Evolutionary conservation across 2,797 vertebrate genomes (phyloP).

Genomic region (Margarornis squamiger): DNA sequence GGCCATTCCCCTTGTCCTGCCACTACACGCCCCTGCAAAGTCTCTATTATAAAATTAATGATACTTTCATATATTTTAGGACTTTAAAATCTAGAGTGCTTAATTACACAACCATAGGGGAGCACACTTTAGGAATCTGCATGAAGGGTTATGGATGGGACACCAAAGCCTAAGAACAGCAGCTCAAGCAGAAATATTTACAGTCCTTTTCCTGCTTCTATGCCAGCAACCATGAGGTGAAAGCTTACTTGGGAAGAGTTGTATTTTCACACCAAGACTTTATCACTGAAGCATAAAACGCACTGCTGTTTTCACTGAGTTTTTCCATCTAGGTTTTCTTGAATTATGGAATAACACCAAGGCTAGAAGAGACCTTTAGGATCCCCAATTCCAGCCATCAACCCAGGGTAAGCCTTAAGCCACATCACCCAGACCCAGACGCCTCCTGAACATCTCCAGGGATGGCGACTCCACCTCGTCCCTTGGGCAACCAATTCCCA

Average conservation of each 20-base stretch:
- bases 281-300: neutral
- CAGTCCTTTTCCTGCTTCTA: neutral
- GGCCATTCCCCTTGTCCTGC: neutral
- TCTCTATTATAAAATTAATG: no score
- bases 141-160: rapidly evolving
- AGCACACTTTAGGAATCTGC: no score
- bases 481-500: neutral
- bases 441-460: neutral
- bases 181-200: neutral
- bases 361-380: neutral
- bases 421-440: neutral
- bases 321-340: neutral
- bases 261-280: rapidly evolving
- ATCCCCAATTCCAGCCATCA: neutral
- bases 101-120: neutral
- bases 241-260: rapidly evolving
- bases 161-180: neutral
- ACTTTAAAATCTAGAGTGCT: neutral
- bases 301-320: neutral
- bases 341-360: neutral
- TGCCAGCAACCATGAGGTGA: rapidly evolving
- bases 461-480: neutral
- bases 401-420: neutral
- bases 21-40: neutral
- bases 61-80: neutral